Evolutionary conservation across 2,888 invertebrate genomes (phyloP), one percentile per base, ranked within the genome.

Genomic region (Chrysolina americana): DNA sequence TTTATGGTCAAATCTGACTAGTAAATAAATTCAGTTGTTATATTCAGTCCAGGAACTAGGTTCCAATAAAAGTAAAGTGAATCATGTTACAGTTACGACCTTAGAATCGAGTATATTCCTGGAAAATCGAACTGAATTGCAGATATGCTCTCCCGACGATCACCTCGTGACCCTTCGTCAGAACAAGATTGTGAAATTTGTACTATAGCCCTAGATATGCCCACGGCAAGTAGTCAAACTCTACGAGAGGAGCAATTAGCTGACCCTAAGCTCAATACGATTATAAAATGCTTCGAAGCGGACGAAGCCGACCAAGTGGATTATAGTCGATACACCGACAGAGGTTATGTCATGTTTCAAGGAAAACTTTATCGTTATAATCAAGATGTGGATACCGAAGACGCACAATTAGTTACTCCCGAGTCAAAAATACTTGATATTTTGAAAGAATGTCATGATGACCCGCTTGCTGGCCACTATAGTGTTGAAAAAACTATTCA

Each of bases 101-200:
- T 80, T 0, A 9, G 56, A 17, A 78, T 81, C 21, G 75, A 74
- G 3, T 76, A 78, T 63, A 23, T 74, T 9, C 64, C 72, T 21
- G 78, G 74, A 41, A 73, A 69, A 59, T 17, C 19, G 4, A 78
- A 80, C 68, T 71, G 11, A n/a, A 17, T 80, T 2, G 79, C 78
- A 0, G 79, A 80, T 63, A 71, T 65, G 17, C 47, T 79, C 5
- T 79, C 78, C 0, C 23, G 78, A 23, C 73, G n/a, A n/a, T n/a
- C 76, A 2, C 47, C 63, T 9, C 48, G 70, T 28, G 68, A 28
- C 36, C 6, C 36, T 36, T 36, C 36, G 36, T 36, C 36, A 36
- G 36, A 36, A 36, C 6, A 36, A 36, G 8, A 36, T 36, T 36
- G 36, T 8, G 36, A 36, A 36, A 36, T 36, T 36, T 36, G 36